phyloP scores from a whole-genome alignment of 2,888 invertebrate species.

The Dinocampus coccinellae region DNA sequence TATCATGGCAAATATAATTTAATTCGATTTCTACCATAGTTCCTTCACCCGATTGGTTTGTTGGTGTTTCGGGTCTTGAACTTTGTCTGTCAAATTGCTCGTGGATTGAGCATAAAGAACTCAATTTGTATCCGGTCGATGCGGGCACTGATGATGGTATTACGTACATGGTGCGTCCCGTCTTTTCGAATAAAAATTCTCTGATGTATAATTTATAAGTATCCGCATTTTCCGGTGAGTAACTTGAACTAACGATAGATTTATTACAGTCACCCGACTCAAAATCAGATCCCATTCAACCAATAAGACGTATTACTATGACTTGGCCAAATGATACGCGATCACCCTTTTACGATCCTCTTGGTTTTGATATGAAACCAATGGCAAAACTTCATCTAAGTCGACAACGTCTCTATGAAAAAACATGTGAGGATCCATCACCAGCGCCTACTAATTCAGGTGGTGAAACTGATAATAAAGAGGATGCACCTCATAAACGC shows the following conservation, averaged over 20 bases:
- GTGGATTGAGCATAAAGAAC: conserved; percentile 86
- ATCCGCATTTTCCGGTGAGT: neutral
- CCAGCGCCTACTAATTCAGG: conserved; percentile 66
- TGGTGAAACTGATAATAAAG: conserved; percentile 71
- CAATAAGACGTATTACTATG: conserved; percentile 90
- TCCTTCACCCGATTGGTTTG: conserved; percentile 98
- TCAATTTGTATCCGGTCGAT: conserved; percentile 94
- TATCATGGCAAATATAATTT: too few species aligned
- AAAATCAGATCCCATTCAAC: conserved; percentile 83
- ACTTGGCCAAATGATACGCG: conserved; percentile 91
- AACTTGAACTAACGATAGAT: neutral
- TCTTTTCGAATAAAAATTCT: conserved; percentile 28
- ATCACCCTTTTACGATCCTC: conserved; percentile 91
- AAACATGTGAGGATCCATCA: conserved; percentile 79
- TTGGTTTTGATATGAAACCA: conserved; percentile 79
- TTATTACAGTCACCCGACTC: conserved; percentile 79
- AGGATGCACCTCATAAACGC: conserved; percentile 79
- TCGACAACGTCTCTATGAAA: conserved; percentile 80
- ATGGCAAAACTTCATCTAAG: conserved; percentile 86
- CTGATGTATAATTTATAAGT: conserved; percentile 21
- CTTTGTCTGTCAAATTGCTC: conserved; percentile 90
- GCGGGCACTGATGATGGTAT: conserved; percentile 96
- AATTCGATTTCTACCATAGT: too few species aligned
- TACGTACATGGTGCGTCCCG: conserved; percentile 82
- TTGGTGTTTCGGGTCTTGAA: conserved; percentile 90